These are phyloP conservation scores for Nyctibius bracteatus DNA, from an alignment of 2,113 vertebrate species.

Conservation along the genomic window DNA sequence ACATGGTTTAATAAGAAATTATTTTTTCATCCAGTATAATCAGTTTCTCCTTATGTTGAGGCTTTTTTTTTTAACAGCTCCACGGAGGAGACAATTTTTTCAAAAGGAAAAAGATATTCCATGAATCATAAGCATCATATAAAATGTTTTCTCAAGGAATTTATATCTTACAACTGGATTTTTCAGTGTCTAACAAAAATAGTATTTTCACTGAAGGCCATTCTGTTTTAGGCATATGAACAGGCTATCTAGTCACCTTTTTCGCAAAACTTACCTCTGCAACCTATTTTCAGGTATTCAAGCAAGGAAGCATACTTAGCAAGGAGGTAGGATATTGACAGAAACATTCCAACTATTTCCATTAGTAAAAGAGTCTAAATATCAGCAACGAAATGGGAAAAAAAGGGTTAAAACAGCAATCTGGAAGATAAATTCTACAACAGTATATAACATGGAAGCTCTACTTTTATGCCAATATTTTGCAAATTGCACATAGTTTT, in stretches of 20 bases:
- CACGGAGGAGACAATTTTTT: neutral
- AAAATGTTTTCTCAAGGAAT: neutral
- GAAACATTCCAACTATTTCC: neutral
- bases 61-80: neutral
- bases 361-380: neutral
- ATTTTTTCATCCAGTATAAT: neutral
- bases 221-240: neutral
- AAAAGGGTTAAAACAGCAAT: neutral
- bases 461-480: neutral
- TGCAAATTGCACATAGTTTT: neutral
- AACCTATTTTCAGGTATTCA: neutral
- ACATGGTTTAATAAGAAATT: neutral
- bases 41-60: neutral
- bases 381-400: rapidly evolving
- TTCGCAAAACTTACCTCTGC: neutral
- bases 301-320: neutral
- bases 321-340: neutral
- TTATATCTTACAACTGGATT: neutral
- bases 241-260: neutral
- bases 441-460: neutral
- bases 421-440: neutral
- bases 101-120: neutral
- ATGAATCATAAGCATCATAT: neutral
- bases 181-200: neutral
- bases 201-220: neutral